Evolutionary conservation across 2,113 vertebrate genomes (phyloP), one percentile per base, ranked within the genome.

Genomic region (Willisornis vidua): DNA sequence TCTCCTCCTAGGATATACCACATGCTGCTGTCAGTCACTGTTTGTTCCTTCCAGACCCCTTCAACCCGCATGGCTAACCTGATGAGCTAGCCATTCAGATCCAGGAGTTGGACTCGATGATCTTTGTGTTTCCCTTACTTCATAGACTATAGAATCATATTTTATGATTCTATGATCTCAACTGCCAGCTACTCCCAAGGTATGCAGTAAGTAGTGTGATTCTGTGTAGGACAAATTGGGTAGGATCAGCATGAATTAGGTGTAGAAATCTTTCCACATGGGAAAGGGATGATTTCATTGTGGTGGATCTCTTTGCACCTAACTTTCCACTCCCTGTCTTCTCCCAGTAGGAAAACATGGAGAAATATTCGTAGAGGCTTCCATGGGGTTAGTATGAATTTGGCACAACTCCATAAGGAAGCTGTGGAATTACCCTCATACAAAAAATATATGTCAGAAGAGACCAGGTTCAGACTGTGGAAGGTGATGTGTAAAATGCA

Each of bases 1-100:
- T 70, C 23, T 77, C 4, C n/a, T 29, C 4, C 20, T 14, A 51
- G 46, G 31, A 77, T 33, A 46, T 0, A 1, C 13, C 0, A 2
- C 57, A 65, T 33, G 35, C 15, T 72, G 33, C 39, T 66, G 48
- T 9, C 77, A 46, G 24, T 65, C 28, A 20, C n/a, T 52, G 19
- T n/a, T 90, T 2, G 8, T 18, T 73, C 31, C 43, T 67, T 24
- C 12, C 37, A 68, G 19, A 18, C 49, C 31, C 19, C 33, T 45
- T 37, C 1, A 5, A 37, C 26, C 16, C 19, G 28, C 11, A 20
- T 31, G 7, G 33, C 39, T 72, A 37, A 58, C 4, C 9, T 66
- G 41, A 66, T 35, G n/a, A 63, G 6, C 7, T 46, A 90, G 14
- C 3, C 9, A 29, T 52, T 24, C 25, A 43, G 33, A n/a, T 37